phyloP scores from a whole-genome alignment of 2,113 vertebrate species.

The Odobenus rosmarus region DNA sequence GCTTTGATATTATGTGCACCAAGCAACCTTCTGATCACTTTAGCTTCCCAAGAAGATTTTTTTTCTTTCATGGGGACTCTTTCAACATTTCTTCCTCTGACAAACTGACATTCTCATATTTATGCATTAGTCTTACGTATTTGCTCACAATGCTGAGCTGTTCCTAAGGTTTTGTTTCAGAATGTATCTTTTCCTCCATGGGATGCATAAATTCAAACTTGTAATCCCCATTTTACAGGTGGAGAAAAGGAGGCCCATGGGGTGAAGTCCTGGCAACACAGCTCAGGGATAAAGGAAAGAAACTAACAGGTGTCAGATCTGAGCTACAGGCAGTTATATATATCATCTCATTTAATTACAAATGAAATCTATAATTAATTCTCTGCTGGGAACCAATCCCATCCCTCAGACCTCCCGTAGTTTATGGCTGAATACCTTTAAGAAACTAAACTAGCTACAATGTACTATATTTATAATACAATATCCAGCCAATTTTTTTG shows the following conservation, averaged over 20 bases:
- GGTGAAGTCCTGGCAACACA: neutral
- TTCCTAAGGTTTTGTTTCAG: neutral
- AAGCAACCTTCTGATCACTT: neutral
- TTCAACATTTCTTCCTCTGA: constrained; percentile 6
- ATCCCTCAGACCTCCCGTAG: neutral
- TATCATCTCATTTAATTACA: neutral
- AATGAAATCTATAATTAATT: neutral
- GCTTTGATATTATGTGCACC: neutral
- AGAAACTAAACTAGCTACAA: neutral
- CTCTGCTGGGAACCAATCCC: neutral
- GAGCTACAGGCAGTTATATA: neutral
- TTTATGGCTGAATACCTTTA: neutral
- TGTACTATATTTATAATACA: neutral
- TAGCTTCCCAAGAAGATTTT: neutral
- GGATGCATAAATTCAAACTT: neutral
- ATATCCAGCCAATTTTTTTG: neutral
- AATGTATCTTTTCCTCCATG: neutral
- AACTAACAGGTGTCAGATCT: neutral
- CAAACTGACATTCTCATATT: neutral
- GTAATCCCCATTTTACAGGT: constrained; percentile 19
- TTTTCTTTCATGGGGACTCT: neutral
- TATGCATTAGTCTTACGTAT: neutral
- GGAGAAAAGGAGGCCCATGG: neutral
- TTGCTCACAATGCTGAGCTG: neutral
- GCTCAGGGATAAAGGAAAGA: neutral